Base-by-base conservation (phyloP, 2,797 vertebrate species). In the Diceros bicornis region DNA sequence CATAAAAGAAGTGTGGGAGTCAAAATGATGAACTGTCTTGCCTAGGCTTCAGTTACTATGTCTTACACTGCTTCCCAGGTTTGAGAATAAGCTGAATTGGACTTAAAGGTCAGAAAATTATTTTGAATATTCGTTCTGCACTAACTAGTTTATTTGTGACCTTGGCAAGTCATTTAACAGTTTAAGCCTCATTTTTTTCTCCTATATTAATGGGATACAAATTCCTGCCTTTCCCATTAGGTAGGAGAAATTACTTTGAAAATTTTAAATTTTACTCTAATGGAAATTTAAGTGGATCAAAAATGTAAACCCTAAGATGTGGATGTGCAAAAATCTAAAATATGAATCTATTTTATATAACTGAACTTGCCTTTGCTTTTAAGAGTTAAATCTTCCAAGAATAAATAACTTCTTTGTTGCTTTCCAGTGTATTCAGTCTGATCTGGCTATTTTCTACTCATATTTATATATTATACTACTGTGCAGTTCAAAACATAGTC, bases 271-370 rank as follows among this genome's bases (percentile, higher is more conserved):
- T 78, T 55, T 59, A 55, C 29, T 78, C 18, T 68, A n/a, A 44
- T 50, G 29, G 32, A 79, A 84, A 27, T 62, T 93, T 79, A 75
- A 27, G 11, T 89, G 62, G 9, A 75, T 77, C 18, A 69, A 85
- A 75, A 85, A 74, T 18, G 23, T 81, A 90, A 82, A 57, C 82
- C 29, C 68, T 93, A 74, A 86, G 23, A 78, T 68, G 18, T 55
- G 57, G 59, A 71, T 84, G 25, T 55, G 10, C 13, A 81, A 34
- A 95, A 79, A 55, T 52, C 71, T 62, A 91, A 88, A 95, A 69
- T 89, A 62, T 47, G 83, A 57, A 52, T 68, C 55, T 34, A 62
- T 93, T 93, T 90, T 84, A 34, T 85, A 9, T 69, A 88, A 91
- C 29, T 50, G 57, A 79, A 55, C 20, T 94, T 69, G 6, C 44